Base-by-base conservation (phyloP, 2,888 invertebrate genomes). In the Pollenia angustigena region DNA sequence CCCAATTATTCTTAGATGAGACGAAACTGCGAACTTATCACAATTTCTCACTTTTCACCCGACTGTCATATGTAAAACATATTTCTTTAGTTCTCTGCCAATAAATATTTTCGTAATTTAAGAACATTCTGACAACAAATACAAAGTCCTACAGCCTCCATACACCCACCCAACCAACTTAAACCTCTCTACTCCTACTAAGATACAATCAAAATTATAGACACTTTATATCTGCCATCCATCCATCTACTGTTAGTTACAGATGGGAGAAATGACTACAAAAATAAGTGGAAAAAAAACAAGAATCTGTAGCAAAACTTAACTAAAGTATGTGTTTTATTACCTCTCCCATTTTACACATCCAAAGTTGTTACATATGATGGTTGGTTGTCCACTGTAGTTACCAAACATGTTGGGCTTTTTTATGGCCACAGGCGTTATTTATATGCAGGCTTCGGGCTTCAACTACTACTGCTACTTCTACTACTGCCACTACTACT, bases 371-470 rank as follows among this genome's bases (percentile, higher is more conserved):
- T 81, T 88, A 79, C 76, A 80, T 58, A 66, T 86, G 86, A 86
- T 85, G 84, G 87, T 83, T 83, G 89, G 90, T 91, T 91, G 90
- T 90, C 90, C 91, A 90, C 91, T 90, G 90, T 87, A 88, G 89
- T 89, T 88, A 89, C 89, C 89, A 89, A 90, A 89, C 89, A 90
- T 89, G 90, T 91, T 91, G 91, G 91, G 91, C 91, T 91, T 91
- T 92, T 91, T 92, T 92, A 92, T 92, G 91, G 92, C 91, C 92
- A 92, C 92, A 92, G 92, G 91, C 92, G 91, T 92, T 92, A 92
- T 92, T 92, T 92, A 92, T 91, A 92, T 91, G 91, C 90, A 91
- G 74, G 85, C 85, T 60, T 71, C 75, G 64, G 62, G 80, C 62
- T 56, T 56, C 71, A 64, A 85, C 80, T 64, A 52, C 62, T 66